These are phyloP conservation scores for Caenorhabditis tropicalis DNA, from an alignment of 1,140 invertebrate species.

Conservation along the genomic window DNA sequence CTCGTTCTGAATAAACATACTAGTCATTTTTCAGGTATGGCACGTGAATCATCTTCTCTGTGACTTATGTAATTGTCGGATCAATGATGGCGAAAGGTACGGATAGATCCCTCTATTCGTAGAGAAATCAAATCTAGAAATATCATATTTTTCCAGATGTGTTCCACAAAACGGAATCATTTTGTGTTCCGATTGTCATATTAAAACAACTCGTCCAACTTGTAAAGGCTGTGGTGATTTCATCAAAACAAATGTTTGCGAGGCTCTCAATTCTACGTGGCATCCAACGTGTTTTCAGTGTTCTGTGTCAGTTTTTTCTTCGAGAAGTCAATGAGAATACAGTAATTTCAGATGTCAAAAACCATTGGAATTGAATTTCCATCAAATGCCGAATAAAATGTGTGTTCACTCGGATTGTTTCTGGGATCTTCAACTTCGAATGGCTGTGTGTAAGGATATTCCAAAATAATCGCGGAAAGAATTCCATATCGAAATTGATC, in stretches of 20 bases:
- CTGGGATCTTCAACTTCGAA: constrained; percentile 21
- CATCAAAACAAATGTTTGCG: neutral
- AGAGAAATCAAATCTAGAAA: neutral
- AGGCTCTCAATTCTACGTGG: constrained; percentile 29
- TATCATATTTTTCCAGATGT: neutral
- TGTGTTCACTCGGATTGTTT: constrained; percentile 13
- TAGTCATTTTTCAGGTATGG: constrained; percentile 27
- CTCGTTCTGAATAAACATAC: too few relatives aligned
- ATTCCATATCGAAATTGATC: too few relatives aligned
- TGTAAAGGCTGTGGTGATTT: constrained; percentile 22
- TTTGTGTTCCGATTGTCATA: constrained; percentile 5
- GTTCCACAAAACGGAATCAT: constrained; percentile 22
- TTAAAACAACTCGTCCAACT: constrained; percentile 22
- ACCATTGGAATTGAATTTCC: constrained; percentile 12
- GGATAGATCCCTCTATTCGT: neutral
- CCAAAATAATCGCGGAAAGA: neutral
- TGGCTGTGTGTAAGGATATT: neutral
- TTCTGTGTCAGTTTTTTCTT: neutral
- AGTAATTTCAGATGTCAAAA: constrained; percentile 16
- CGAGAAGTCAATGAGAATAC: neutral
- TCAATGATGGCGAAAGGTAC: constrained; percentile 14
- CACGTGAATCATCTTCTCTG: constrained; percentile 19
- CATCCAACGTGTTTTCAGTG: constrained; percentile 27
- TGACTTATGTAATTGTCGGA: constrained; percentile 3
- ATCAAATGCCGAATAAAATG: constrained; percentile 14